phyloP scores from a whole-genome alignment of 2,888 invertebrate genomes.

The Sphinx pinastri region DNA sequence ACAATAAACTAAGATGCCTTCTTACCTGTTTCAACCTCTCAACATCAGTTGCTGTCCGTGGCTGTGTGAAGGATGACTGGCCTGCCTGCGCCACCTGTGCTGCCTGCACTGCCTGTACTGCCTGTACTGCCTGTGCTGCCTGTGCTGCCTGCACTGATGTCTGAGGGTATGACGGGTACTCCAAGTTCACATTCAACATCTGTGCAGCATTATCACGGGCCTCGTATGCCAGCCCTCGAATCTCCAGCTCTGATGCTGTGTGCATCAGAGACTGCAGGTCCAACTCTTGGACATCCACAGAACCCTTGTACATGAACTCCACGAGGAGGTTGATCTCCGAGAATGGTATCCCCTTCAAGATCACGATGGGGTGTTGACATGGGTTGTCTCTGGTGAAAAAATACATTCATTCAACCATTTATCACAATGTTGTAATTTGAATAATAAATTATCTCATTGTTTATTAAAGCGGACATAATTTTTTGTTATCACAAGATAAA shows the following conservation, averaged over 20 bases:
- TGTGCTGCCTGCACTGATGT: slow-evolving; percentile 56
- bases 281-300: slow-evolving; percentile 86
- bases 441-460: slow-evolving; percentile 48
- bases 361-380: slow-evolving; percentile 89
- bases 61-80: slow-evolving; percentile 56
- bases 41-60: slow-evolving; percentile 67
- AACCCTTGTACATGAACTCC: slow-evolving; percentile 89
- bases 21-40: slow-evolving; percentile 79
- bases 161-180: slow-evolving; percentile 74
- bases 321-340: slow-evolving; percentile 87
- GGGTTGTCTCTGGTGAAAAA: slow-evolving; percentile 84
- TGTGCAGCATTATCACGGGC: slow-evolving; percentile 83
- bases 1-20: slow-evolving; percentile 1
- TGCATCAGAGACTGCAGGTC: slow-evolving; percentile 86
- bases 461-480: slow-evolving; percentile 43
- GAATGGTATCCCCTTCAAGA: slow-evolving; percentile 86
- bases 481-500: slow-evolving; percentile 56
- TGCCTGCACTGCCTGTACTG: slow-evolving; percentile 49
- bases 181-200: slow-evolving; percentile 80
- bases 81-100: slow-evolving; percentile 44
- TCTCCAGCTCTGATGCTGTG: slow-evolving; percentile 87
- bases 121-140: slow-evolving; percentile 36
- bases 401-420: slow-evolving; percentile 32
- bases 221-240: slow-evolving; percentile 86
- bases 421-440: slow-evolving; percentile 36